A percentile compares a stretch with the other conserved stretches of the same genome.
Conservation (phyloP, 2,888 invertebrate genomes). For the Gnatocerus cornutus region DNA sequence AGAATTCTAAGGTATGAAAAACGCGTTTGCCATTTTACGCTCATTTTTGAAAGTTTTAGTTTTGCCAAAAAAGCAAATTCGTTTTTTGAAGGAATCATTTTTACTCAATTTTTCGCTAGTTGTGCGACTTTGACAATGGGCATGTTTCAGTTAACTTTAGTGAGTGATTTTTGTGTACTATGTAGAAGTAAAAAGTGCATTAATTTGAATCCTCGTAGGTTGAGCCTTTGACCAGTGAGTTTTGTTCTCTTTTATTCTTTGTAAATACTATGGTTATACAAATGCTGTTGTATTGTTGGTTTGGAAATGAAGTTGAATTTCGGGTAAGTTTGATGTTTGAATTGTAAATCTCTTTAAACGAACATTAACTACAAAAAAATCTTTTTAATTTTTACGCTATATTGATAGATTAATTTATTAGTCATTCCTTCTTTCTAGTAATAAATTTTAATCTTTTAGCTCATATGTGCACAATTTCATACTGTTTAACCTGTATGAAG, state of each 20-base stretch:
- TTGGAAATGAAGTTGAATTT: conserved; percentile 12
- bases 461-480: too few species aligned
- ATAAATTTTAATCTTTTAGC: too few species aligned
- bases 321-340: conserved; percentile 5
- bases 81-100: neutral
- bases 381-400: too few species aligned
- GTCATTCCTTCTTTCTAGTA: too few species aligned
- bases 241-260: neutral
- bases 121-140: neutral
- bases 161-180: too few species aligned
- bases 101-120: conserved; percentile 10
- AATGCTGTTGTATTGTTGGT: conserved; percentile 16
- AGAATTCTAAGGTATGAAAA: conserved; percentile 9
- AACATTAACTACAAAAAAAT: too few species aligned
- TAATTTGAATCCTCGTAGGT: neutral
- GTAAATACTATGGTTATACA: neutral
- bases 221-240: neutral
- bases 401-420: too few species aligned
- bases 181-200: too few species aligned
- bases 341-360: too few species aligned
- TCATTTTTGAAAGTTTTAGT: conserved; percentile 12
- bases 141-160: conserved; percentile 13
- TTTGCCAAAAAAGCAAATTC: conserved; percentile 7
- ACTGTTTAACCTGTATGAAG: too few species aligned
- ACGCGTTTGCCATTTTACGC: neutral